Percentiles rank a stretch among this genome's conserved stretches.
Evolutionary conservation across 2,888 invertebrate genomes (phyloP).

Genomic region (Pycnomerus fuliginosus): DNA sequence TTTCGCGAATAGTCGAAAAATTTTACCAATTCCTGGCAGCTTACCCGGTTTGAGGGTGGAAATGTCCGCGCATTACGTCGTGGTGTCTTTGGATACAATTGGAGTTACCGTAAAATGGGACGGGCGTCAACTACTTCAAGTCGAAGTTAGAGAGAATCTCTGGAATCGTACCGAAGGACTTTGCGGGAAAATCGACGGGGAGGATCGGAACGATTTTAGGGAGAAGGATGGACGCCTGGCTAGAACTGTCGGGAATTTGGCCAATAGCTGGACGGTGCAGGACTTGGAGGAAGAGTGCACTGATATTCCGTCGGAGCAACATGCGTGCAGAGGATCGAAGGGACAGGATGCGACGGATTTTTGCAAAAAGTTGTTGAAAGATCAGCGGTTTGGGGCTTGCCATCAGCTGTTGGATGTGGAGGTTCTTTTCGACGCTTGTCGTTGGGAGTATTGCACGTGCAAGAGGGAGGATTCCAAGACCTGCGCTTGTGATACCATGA

Average conservation of each 20-base stretch:
- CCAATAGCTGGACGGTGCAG: conserved; percentile 61
- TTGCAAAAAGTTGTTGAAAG: conserved; percentile 64
- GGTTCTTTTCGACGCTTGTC: conserved; percentile 69
- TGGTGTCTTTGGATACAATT: conserved; percentile 66
- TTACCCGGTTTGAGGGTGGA: conserved; percentile 72
- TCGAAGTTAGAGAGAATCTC: conserved; percentile 66
- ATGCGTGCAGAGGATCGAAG: conserved; percentile 52
- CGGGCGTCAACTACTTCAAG: conserved; percentile 65
- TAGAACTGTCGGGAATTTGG: conserved; percentile 55
- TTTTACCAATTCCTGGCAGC: conserved; percentile 69
- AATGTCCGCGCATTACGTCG: conserved; percentile 68
- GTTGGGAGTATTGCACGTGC: conserved; percentile 76
- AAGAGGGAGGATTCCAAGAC: conserved; percentile 57
- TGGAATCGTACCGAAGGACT: conserved; percentile 82
- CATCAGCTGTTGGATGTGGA: conserved; percentile 61
- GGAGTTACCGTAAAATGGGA: conserved; percentile 80
- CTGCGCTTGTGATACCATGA: conserved; percentile 76
- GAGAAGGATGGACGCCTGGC: conserved; percentile 60
- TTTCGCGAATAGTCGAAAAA: conserved; percentile 27
- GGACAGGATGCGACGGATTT: conserved; percentile 58
- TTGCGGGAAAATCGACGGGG: conserved; percentile 77
- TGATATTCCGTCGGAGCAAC: conserved; percentile 55
- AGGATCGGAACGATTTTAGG: conserved; percentile 66
- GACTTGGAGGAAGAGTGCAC: conserved; percentile 57
- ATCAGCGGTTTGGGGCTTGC: conserved; percentile 67